A percentile compares a stretch with the other conserved stretches of the same genome.
Evolutionary conservation across 1,140 invertebrate genomes (phyloP).

Genomic region (Planococcus citri): DNA sequence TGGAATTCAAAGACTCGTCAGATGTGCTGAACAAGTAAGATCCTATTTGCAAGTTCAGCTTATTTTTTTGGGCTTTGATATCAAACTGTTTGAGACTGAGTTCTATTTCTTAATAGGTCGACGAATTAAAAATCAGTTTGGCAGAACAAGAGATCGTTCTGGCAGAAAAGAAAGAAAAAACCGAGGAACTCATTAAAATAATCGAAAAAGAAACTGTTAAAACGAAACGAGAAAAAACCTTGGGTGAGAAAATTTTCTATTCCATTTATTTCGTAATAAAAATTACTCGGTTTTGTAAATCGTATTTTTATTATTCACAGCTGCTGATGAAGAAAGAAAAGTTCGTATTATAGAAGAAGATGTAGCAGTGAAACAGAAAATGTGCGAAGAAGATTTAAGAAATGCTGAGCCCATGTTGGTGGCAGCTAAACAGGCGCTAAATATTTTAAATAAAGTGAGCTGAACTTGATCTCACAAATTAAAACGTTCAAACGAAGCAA

Average conservation of each 20-base stretch:
- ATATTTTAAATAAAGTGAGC: constrained; percentile 76
- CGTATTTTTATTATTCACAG: constrained; percentile 32
- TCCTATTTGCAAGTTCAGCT: too few relatives aligned
- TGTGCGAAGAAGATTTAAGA: constrained; percentile 77
- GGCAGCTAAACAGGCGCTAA: constrained; percentile 78
- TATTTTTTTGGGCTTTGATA: too few relatives aligned
- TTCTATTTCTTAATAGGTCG: too few relatives aligned
- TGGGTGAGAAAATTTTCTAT: constrained; percentile 48
- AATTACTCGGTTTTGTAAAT: background rate
- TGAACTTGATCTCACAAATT: background rate
- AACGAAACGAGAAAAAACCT: constrained; percentile 72
- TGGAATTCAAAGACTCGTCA: constrained; percentile 73
- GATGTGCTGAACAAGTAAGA: constrained; percentile 66
- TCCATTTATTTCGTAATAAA: constrained; percentile 10
- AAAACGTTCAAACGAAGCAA: constrained; percentile 21
- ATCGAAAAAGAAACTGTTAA: constrained; percentile 83
- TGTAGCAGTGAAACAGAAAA: constrained; percentile 67
- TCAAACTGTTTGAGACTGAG: too few relatives aligned
- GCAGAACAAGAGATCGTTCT: constrained; percentile 80
- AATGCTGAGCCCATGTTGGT: constrained; percentile 81
- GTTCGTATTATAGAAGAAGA: constrained; percentile 78
- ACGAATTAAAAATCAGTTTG: constrained; percentile 58
- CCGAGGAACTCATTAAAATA: constrained; percentile 76
- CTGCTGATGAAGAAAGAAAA: constrained; percentile 74
- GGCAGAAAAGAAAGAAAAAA: constrained; percentile 76